These are phyloP conservation scores for Chascanopsetta lugubris DNA, from an alignment of 2,113 vertebrate genomes.

Conservation along the genomic window DNA sequence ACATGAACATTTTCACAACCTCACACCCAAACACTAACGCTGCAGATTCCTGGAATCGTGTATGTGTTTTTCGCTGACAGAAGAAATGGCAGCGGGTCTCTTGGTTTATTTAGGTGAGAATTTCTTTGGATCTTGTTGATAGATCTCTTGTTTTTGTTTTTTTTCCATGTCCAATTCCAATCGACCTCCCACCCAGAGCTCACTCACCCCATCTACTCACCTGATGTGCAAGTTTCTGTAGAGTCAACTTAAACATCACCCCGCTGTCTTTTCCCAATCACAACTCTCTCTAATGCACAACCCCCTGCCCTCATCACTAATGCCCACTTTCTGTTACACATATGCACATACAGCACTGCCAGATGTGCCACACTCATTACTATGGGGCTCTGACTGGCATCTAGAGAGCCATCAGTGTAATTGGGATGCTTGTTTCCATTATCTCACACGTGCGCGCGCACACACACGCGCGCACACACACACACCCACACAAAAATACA, in stretches of 20 bases:
- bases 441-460: slow-evolving; percentile 43
- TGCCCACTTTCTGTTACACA: slow-evolving; percentile 9
- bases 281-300: neutral
- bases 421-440: slow-evolving; percentile 61
- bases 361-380: slow-evolving; percentile 65
- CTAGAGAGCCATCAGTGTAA: slow-evolving; percentile 59
- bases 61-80: no score
- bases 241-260: neutral
- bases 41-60: no score
- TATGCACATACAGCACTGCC: slow-evolving; percentile 20
- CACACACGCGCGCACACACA: slow-evolving; percentile 36
- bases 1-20: no score
- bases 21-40: no score
- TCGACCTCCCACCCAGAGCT: neutral
- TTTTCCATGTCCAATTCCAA: no score
- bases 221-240: neutral
- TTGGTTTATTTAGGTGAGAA: no score
- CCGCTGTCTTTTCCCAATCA: neutral
- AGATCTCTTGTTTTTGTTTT: neutral
- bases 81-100: no score
- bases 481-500: slow-evolving; percentile 20
- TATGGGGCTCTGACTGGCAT: slow-evolving; percentile 53
- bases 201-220: neutral
- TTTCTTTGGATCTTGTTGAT: no score
- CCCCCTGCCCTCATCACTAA: neutral